These are phyloP conservation scores for Sclerodermus sp. DNA, from an alignment of 2,888 invertebrate species.

Conservation along the genomic window DNA sequence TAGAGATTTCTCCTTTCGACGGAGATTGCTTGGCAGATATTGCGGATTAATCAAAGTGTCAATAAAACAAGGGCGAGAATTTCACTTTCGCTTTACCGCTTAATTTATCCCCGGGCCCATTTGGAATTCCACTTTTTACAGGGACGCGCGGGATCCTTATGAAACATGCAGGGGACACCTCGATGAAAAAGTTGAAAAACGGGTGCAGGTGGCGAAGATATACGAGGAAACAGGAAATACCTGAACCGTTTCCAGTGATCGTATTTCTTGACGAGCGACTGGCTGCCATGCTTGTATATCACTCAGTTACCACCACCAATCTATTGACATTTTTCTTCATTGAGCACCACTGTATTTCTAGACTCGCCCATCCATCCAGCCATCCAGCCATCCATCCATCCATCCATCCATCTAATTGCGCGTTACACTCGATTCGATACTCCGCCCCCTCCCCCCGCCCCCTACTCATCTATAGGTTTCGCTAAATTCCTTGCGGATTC, in stretches of 20 bases:
- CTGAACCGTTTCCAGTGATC: conserved; percentile 33
- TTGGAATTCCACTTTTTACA: conserved; percentile 31
- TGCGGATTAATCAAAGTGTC: too few relatives aligned
- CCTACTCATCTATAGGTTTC: too few relatives aligned
- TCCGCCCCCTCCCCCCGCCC: too few relatives aligned
- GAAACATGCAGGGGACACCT: conserved; percentile 36
- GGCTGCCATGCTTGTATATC: not conserved
- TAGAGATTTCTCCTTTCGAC: too few relatives aligned
- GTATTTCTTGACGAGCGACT: conserved; percentile 10
- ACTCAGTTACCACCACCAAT: not conserved
- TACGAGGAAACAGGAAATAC: conserved; percentile 38
- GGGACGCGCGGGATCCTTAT: conserved; percentile 31
- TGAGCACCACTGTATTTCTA: too few relatives aligned
- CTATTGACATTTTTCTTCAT: not conserved
- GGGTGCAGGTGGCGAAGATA: conserved; percentile 38
- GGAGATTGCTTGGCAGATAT: too few relatives aligned
- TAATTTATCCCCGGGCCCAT: conserved; percentile 28
- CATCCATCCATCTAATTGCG: too few relatives aligned
- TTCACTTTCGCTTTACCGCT: conserved; percentile 17
- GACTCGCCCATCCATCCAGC: too few relatives aligned
- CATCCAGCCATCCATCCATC: too few relatives aligned
- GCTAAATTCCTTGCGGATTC: too few relatives aligned
- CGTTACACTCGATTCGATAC: too few relatives aligned
- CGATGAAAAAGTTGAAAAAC: conserved; percentile 39
- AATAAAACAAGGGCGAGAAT: too few relatives aligned